These are phyloP conservation scores for Sciaenops ocellatus DNA, from an alignment of 2,797 vertebrate genomes.

Conservation along the genomic window DNA sequence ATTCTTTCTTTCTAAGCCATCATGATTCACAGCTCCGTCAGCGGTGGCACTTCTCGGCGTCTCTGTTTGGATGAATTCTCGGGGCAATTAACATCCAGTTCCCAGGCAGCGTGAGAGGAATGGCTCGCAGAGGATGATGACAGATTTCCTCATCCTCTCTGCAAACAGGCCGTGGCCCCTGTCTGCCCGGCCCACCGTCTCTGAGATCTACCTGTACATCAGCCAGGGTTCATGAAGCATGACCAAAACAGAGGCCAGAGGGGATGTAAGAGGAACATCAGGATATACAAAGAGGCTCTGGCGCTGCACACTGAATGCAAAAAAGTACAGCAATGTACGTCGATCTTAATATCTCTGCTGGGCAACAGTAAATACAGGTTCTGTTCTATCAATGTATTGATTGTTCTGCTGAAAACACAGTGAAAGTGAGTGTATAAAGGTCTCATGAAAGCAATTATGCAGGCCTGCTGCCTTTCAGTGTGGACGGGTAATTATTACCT, in stretches of 20 bases:
- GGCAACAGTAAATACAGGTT: constrained; percentile 29
- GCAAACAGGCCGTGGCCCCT: constrained; percentile 63
- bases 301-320: constrained; percentile 39
- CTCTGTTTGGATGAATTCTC: constrained; percentile 60
- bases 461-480: constrained; percentile 3
- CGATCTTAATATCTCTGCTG: constrained; percentile 13
- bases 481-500: constrained; percentile 40
- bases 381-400: constrained; percentile 35
- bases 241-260: constrained; percentile 46
- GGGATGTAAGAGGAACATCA: constrained; percentile 27
- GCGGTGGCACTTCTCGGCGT: constrained; percentile 11
- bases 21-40: neutral
- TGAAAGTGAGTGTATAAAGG: constrained; percentile 20
- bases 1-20: constrained; percentile 18
- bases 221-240: constrained; percentile 61
- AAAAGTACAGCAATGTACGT: neutral
- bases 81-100: constrained; percentile 56
- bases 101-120: constrained; percentile 66
- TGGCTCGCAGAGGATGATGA: constrained; percentile 68
- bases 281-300: constrained; percentile 27
- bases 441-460: constrained; percentile 42
- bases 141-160: constrained; percentile 65
- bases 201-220: constrained; percentile 64
- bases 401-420: constrained; percentile 29
- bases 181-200: neutral